phyloP scores from a whole-genome alignment of 2,113 vertebrate species.

The Chlorocebus sabaeus region DNA sequence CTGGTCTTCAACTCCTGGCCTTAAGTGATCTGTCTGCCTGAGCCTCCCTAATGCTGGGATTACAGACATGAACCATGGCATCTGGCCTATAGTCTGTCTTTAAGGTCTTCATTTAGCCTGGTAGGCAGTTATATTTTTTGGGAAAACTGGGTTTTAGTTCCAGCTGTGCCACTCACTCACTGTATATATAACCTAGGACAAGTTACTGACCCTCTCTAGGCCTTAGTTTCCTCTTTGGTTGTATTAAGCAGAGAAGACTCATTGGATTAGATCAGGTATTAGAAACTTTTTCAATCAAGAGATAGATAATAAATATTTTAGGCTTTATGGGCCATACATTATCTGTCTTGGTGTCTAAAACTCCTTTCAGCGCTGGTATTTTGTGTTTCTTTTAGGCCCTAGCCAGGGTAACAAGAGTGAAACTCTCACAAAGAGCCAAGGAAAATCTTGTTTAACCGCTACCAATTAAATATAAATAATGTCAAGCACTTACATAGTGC shows the following conservation, averaged over 20 bases:
- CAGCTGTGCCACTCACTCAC: no score
- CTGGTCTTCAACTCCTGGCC: no score
- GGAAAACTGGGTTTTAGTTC: no score
- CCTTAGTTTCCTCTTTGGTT: not conserved
- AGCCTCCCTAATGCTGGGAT: no score
- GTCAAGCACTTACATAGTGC: not conserved
- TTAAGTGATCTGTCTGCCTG: no score
- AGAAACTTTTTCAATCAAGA: not conserved
- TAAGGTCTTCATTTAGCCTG: no score
- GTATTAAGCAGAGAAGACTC: not conserved
- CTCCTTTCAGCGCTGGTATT: not conserved
- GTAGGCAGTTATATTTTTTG: no score
- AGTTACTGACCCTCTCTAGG: not conserved
- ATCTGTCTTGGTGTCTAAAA: not conserved
- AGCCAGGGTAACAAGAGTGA: no score
- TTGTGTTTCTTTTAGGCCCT: not conserved
- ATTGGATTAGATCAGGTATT: not conserved
- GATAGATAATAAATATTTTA: not conserved
- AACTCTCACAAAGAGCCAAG: not conserved
- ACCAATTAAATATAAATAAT: constrained; percentile 39
- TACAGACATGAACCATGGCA: no score
- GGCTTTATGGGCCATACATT: not conserved
- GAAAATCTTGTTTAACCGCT: constrained; percentile 40
- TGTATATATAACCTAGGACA: no score
- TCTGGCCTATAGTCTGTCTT: no score